These are phyloP conservation scores for Salticus scenicus DNA, from an alignment of 2,888 invertebrate species.

Conservation along the genomic window DNA sequence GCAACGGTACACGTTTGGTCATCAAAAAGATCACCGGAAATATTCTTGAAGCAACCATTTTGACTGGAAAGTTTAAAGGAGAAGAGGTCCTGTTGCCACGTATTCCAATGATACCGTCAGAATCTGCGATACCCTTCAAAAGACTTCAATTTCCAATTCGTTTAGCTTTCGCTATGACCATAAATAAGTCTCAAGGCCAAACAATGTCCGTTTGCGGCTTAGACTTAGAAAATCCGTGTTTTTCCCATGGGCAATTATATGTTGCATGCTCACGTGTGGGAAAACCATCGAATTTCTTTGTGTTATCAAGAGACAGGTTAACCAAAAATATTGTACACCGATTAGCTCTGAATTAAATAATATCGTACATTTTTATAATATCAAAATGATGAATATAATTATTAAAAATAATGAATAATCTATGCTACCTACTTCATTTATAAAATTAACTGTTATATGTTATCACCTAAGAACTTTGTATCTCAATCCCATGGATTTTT, in stretches of 20 bases:
- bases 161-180: conserved; percentile 68
- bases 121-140: conserved; percentile 65
- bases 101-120: conserved; percentile 64
- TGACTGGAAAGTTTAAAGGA: conserved; percentile 60
- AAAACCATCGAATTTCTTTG: too few relatives aligned
- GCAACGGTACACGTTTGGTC: conserved; percentile 73
- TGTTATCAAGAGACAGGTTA: too few relatives aligned
- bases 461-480: too few relatives aligned
- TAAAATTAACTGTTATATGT: too few relatives aligned
- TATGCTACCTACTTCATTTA: too few relatives aligned
- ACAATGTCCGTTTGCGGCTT: conserved; percentile 54
- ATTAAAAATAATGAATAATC: too few relatives aligned
- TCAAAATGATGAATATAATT: too few relatives aligned
- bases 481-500: too few relatives aligned
- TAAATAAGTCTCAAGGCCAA: conserved; percentile 66
- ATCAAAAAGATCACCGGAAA: conserved; percentile 69
- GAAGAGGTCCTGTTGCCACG: conserved; percentile 69
- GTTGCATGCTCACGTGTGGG: background rate
- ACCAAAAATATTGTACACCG: too few relatives aligned
- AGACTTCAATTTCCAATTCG: conserved; percentile 70
- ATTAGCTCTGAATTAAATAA: too few relatives aligned
- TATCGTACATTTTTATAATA: too few relatives aligned
- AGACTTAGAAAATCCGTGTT: conserved; percentile 69
- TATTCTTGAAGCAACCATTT: conserved; percentile 70
- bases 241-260: conserved; percentile 55